Conservation (phyloP, 2,113 vertebrate genomes). For the Leptodactylus fuscus region DNA sequence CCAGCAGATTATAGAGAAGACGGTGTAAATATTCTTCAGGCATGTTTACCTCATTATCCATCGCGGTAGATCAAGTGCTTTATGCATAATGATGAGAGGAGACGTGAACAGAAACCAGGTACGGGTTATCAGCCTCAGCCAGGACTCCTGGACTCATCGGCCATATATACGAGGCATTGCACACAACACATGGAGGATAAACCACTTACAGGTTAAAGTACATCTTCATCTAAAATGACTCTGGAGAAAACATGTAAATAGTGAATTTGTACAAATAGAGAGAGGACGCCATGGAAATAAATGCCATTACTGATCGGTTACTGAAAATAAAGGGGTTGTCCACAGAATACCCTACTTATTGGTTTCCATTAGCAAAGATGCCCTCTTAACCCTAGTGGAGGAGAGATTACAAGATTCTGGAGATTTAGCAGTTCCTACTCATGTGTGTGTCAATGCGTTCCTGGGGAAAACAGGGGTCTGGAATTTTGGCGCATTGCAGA, state of each 20-base stretch:
- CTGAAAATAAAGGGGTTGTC: no score
- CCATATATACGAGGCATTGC: not conserved
- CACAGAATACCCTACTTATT: no score
- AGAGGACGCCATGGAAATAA: no score
- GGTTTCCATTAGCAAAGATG: no score
- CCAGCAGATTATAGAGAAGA: constrained; percentile 16
- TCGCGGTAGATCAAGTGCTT: not conserved
- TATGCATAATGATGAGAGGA: constrained; percentile 11
- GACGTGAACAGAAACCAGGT: constrained; percentile 14
- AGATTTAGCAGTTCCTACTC: no score
- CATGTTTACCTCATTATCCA: constrained; percentile 25
- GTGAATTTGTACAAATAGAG: not conserved
- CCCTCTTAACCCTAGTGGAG: no score
- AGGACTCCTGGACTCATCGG: not conserved
- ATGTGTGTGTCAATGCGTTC: no score
- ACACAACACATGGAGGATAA: not conserved
- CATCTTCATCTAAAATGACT: not conserved
- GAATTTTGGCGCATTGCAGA: no score
- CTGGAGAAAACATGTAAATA: not conserved
- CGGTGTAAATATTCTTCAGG: constrained; percentile 20
- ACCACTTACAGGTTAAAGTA: not conserved
- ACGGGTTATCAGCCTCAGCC: not conserved
- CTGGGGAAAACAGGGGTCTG: no score
- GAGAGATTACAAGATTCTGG: no score
- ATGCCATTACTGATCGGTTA: no score